Base-by-base conservation (phyloP, 1,140 invertebrate genomes). In the Dufourea novaeangliae region DNA sequence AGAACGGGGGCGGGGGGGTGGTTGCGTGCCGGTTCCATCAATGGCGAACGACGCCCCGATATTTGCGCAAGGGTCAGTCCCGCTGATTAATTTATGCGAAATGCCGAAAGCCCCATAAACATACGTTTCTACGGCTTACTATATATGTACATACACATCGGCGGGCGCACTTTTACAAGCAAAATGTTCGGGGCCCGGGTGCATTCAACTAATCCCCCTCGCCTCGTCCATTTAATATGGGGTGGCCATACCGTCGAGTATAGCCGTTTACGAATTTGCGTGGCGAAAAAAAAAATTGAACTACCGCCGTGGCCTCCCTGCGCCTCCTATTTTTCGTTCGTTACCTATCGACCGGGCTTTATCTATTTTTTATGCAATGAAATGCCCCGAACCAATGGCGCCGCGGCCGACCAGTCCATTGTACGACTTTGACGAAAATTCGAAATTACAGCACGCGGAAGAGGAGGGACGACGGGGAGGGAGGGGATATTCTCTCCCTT, bases 211-310 rank as follows among this genome's bases (percentile, higher is more conserved):
- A 88, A 88, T 88, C 87, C 88, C 85, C 83, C 76, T 88, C 79
- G 86, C 80, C 71, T 85, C 83, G 86, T 83, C 85, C 84, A 89
- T 89, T 88, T 89, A 89, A 89, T 89, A 89, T 89, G 86, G 83
- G 86, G 75, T 82, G 77, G 76, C 85, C 84, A 88, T 88, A 84
- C 86, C 71, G 79, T 69, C 69, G 76, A n/a, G 77, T 86, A 85
- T 85, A 82, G 85, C 83, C 87, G 84, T 89, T 89, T 87, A 88
- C 87, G 88, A 89, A 89, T 89, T 89, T 88, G 86, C 86, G 74
- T 80, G 81, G 81, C 34, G 46, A 17, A 57, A 79, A 85, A 87
- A 86, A 88, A 88, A 87, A 88, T 86, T 86, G 74, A 87, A 84
- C 83, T 71, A 73, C 78, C 83, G 62, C 72, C 83, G 70, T 78